phyloP scores from a whole-genome alignment of 2,113 vertebrate genomes.

The Calypte anna region DNA sequence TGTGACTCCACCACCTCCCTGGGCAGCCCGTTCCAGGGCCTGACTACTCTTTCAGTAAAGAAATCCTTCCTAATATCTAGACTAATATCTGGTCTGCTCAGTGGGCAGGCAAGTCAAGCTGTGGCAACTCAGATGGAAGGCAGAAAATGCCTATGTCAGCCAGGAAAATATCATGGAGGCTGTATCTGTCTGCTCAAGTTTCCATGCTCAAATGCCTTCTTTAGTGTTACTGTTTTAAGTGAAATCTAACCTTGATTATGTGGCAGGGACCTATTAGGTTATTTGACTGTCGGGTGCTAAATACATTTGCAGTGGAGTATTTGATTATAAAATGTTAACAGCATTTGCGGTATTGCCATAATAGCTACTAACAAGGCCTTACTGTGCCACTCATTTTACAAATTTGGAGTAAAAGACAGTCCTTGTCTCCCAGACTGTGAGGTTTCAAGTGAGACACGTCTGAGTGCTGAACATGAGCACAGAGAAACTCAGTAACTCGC shows the following conservation, averaged over 20 bases:
- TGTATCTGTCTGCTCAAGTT: not conserved
- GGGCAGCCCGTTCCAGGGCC: no score
- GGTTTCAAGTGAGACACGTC: not conserved
- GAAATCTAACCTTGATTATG: constrained; percentile 8
- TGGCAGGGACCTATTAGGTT: not conserved
- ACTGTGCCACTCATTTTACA: not conserved
- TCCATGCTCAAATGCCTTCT: not conserved
- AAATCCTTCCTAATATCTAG: no score
- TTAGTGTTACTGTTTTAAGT: not conserved
- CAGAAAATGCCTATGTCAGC: not conserved
- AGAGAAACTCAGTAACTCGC: not conserved
- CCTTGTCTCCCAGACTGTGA: not conserved
- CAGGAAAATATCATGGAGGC: not conserved
- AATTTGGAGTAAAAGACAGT: not conserved
- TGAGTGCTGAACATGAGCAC: not conserved
- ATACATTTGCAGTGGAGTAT: not conserved
- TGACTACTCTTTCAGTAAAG: no score
- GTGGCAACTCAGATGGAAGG: not conserved
- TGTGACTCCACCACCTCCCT: no score
- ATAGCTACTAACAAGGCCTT: not conserved
- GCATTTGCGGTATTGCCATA: not conserved
- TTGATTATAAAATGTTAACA: constrained; percentile 12
- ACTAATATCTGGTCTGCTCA: no score
- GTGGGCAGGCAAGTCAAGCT: not conserved
- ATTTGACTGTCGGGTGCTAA: not conserved